Evolutionary conservation across 2,888 invertebrate species (phyloP).

Genomic region (Biston stratarius): DNA sequence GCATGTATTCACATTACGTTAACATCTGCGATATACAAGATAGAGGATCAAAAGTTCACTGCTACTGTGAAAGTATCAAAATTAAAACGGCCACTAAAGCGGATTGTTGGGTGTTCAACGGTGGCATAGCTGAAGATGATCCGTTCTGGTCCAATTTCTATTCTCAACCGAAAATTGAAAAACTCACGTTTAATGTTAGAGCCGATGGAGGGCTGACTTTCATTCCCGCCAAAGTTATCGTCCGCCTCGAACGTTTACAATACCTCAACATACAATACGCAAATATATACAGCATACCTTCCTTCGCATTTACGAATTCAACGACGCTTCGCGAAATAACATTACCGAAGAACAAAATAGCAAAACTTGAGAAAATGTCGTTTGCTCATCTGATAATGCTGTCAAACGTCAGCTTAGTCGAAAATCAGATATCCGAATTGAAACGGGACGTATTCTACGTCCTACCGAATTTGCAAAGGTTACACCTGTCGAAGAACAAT

Average conservation of each 20-base stretch:
- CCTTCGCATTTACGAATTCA: constrained; percentile 92
- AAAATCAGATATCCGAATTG: constrained; percentile 92
- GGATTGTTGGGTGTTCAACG: constrained; percentile 92
- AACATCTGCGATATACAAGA: constrained; percentile 87
- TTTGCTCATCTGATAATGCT: constrained; percentile 91
- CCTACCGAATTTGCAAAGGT: constrained; percentile 89
- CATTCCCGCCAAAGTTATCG: constrained; percentile 90
- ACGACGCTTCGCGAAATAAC: constrained; percentile 89
- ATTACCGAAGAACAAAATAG: constrained; percentile 90
- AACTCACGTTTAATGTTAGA: constrained; percentile 90
- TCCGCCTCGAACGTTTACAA: constrained; percentile 88
- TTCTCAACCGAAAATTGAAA: constrained; percentile 90
- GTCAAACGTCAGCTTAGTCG: constrained; percentile 89
- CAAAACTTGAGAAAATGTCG: constrained; percentile 89
- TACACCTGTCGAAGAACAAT: constrained; percentile 94
- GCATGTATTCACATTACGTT: constrained; percentile 74
- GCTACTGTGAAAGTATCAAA: constrained; percentile 88
- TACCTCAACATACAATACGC: constrained; percentile 91
- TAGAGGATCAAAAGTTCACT: constrained; percentile 87
- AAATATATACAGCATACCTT: constrained; percentile 89
- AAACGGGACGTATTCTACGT: constrained; percentile 91
- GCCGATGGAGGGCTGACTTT: constrained; percentile 89
- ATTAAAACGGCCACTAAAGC: constrained; percentile 88
- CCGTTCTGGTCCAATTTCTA: constrained; percentile 91
- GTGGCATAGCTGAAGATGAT: constrained; percentile 89